Evolutionary conservation across 2,888 invertebrate species (phyloP), one percentile per base, ranked within the genome.

Genomic region (Tortrix viridana): DNA sequence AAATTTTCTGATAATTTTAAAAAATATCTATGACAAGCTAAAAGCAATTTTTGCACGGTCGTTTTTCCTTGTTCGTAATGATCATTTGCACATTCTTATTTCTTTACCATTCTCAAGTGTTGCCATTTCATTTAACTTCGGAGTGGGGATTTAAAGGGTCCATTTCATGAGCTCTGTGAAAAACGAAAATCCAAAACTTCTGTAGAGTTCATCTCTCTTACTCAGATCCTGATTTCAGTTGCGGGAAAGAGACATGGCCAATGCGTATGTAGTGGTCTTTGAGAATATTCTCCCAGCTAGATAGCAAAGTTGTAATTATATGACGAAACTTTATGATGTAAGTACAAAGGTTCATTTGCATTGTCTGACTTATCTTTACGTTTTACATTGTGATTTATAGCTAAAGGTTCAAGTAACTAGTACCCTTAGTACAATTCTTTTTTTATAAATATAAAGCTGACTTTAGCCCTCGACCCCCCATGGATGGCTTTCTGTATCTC

Each of bases 91-190:
- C 19, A 47, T 53, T 19, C 19, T 38, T 53, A 41, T 43, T 5
- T 37, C 61, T 18, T 22, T 38, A 73, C 77, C 68, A 73, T 77
- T 79, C 81, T 81, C 76, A 82, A 86, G 84, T 84, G 86, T 82
- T 83, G 81, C 85, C 77, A 76, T 79, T 79, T 78, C 75, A 75
- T 75, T 75, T 69, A 69, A 70, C 72, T 70, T 74, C 71, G 68
- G 69, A 72, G 57, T 60, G 60, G 67, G 70, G 71, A 74, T 74
- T 78, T 73, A 66, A 67, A 66, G 70, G 73, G 70, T 70, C 66
- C 57, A 57, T 48, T 47, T 41, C 41, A 41, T 14, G 41, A 3
- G 41, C 16, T 1, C 41, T 41, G 12, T 16, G n/a, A 41, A 38
- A 41, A 41, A 41, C 12, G n/a, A 16, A n/a, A 41, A 41, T 5